These are phyloP conservation scores for Zaprionus inermis DNA, from an alignment of 1,140 invertebrate genomes.

Conservation along the genomic window DNA sequence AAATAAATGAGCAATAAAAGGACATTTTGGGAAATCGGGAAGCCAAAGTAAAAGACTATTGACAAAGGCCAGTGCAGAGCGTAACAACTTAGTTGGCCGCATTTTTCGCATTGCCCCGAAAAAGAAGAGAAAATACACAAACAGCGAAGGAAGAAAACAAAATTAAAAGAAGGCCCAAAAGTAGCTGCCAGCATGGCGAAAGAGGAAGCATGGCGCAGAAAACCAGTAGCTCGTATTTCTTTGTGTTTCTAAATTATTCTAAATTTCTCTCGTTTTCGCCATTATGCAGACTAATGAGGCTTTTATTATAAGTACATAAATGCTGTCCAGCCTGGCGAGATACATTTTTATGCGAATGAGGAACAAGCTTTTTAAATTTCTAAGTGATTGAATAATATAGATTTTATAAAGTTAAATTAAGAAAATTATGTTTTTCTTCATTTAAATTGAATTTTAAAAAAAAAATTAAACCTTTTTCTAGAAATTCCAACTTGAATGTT, in stretches of 20 bases:
- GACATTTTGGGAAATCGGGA: conserved; percentile 7
- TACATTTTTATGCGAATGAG: too few species aligned
- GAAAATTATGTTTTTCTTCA: too few species aligned
- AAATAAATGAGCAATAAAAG: conserved; percentile 6
- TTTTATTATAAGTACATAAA: too few species aligned
- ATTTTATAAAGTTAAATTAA: too few species aligned
- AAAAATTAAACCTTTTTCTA: too few species aligned
- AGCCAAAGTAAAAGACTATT: conserved; percentile 3
- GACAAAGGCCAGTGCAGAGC: background rate
- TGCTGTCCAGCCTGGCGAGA: too few species aligned
- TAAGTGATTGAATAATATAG: too few species aligned
- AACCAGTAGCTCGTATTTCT: background rate
- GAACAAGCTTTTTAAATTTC: too few species aligned
- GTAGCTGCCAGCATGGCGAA: background rate
- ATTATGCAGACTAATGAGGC: too few species aligned
- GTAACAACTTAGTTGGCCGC: background rate
- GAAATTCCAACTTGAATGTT: too few species aligned
- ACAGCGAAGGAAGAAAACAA: background rate
- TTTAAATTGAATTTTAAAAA: too few species aligned
- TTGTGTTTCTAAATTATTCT: background rate
- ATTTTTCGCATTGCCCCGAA: background rate
- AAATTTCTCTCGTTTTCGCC: too few species aligned
- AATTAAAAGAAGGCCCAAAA: conserved; percentile 5
- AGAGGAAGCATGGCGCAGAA: background rate
- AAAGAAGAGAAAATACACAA: background rate